A percentile compares a stretch with the other conserved stretches of the same genome.
These are phyloP conservation scores for Fistularia tabacaria DNA, from an alignment of 2,797 vertebrate genomes.

Conservation along the genomic window DNA sequence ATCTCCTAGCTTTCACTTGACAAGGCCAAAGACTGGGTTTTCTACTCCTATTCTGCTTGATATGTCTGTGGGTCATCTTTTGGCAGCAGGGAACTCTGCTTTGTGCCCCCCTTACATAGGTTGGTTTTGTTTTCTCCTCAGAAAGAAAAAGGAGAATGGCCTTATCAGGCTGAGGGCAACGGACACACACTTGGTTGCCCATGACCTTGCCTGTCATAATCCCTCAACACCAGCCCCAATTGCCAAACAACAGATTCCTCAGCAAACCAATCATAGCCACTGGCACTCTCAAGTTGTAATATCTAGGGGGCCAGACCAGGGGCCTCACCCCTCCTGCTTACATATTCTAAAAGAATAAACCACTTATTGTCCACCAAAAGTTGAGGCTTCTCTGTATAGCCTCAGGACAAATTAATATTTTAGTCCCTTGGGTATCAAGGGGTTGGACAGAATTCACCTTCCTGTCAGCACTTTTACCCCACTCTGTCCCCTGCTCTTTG, in stretches of 20 bases:
- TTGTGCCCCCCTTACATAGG: slow-evolving; percentile 38
- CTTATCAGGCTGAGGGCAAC: slow-evolving; percentile 66
- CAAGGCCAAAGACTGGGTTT: slow-evolving; percentile 66
- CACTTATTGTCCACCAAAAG: slow-evolving; percentile 83
- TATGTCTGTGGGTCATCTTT: slow-evolving; percentile 75
- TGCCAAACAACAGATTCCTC: slow-evolving; percentile 62
- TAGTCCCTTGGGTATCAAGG: slow-evolving; percentile 83
- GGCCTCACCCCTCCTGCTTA: slow-evolving; percentile 56
- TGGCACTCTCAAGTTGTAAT: slow-evolving; percentile 47
- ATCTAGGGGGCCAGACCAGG: slow-evolving; percentile 53
- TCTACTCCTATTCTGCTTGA: slow-evolving; percentile 68
- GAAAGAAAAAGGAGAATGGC: slow-evolving; percentile 41
- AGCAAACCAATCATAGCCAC: slow-evolving; percentile 58
- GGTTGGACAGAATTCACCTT: slow-evolving; percentile 71
- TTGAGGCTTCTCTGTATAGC: slow-evolving; percentile 79
- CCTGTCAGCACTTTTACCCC: slow-evolving; percentile 79
- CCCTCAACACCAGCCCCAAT: slow-evolving; percentile 60
- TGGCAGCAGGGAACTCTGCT: slow-evolving; percentile 33
- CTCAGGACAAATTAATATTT: slow-evolving; percentile 95
- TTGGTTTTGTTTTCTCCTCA: slow-evolving; percentile 49
- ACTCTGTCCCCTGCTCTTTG: slow-evolving; percentile 44
- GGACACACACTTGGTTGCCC: slow-evolving; percentile 65
- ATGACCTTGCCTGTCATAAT: slow-evolving; percentile 77
- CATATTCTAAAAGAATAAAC: slow-evolving; percentile 80
- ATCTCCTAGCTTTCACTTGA: slow-evolving; percentile 68